These are phyloP conservation scores for Dryoscopus gambensis DNA, from an alignment of 2,113 vertebrate genomes.

Conservation along the genomic window DNA sequence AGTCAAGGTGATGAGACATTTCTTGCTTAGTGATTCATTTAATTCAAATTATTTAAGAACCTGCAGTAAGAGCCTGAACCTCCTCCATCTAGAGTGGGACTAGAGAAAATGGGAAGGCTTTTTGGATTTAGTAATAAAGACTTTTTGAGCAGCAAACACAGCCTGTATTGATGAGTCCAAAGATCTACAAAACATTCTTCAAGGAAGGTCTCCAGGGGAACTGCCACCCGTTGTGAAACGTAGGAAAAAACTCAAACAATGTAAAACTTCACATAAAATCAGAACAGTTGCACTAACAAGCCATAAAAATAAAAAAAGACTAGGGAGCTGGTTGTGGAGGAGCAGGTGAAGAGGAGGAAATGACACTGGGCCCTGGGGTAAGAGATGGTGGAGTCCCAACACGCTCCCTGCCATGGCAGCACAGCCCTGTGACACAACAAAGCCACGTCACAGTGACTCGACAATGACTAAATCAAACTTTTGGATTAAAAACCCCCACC, in stretches of 20 bases:
- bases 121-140: neutral
- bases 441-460: neutral
- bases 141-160: neutral
- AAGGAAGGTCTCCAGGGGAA: neutral
- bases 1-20: neutral
- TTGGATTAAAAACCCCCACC: neutral
- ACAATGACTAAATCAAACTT: neutral
- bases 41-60: neutral
- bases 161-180: neutral
- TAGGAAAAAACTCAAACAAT: fast-evolving
- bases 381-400: neutral
- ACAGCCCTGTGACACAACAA: neutral
- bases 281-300: neutral
- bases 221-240: neutral
- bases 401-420: neutral
- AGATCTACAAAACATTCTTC: neutral
- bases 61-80: neutral
- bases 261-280: neutral
- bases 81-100: neutral
- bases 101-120: neutral
- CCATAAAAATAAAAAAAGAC: neutral
- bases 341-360: neutral
- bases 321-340: neutral
- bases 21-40: neutral
- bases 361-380: neutral